Base-by-base conservation (phyloP, 2,888 invertebrate species). In the Aphodius granarius region DNA sequence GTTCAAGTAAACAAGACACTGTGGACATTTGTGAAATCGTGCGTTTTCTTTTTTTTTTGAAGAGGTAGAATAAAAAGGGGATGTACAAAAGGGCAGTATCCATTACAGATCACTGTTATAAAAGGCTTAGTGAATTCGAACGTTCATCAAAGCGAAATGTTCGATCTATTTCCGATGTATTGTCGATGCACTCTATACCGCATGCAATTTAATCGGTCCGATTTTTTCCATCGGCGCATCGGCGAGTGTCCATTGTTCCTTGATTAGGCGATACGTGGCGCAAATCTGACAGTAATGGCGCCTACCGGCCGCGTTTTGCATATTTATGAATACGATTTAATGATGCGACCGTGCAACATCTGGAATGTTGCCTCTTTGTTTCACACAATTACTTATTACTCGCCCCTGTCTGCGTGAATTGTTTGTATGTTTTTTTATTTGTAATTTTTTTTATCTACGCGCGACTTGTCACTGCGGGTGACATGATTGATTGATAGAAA, bases 251-350 rank as follows among this genome's bases (percentile, higher is more conserved):
- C 21, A 73, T 73, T 73, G 73, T 73, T 73, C 70, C 73, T 68
- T 73, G 73, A 73, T 73, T 68, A 63, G 70, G 71, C 73, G 68
- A 62, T 64, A 70, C 68, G 43, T 43, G 18, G 21, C 17, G 70
- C 66, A 68, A 19, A 43, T n/a, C 68, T 68, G 68, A 68, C 68
- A 68, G 21, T 21, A 70, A 70, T 70, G 17, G 22, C 21, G 20
- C 17, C 66, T 20, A 21, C 66, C 17, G 62, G 16, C 18, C 68
- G 22, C 15, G 21, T 63, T 73, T 73, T 72, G 23, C 73, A 71
- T 73, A 21, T 73, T 73, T 73, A 73, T 73, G 73, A 63, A 62
- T 68, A 68, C 68, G 21, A 21, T 68, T 68, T 68, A 68, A 68
- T 68, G 68, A 68, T 65, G 19, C 65, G 65, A 18, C 17, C 65